Evolutionary conservation across 1,140 invertebrate genomes (phyloP).

Genomic region (Diabrotica virgifera): DNA sequence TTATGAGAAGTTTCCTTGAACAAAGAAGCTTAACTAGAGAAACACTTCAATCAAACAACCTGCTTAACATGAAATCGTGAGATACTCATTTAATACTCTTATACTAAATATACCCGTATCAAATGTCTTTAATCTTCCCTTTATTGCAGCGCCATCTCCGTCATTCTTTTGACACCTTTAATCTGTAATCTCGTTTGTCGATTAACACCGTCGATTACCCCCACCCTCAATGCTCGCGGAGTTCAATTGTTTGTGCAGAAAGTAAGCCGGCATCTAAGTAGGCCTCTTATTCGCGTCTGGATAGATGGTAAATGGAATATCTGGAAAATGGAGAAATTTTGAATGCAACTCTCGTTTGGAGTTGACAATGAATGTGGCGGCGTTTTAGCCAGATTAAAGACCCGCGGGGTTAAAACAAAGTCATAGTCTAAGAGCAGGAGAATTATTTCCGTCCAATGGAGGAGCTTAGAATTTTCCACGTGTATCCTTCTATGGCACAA

Average conservation of each 20-base stretch:
- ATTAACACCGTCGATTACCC: background rate
- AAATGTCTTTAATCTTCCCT: background rate
- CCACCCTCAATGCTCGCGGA: background rate
- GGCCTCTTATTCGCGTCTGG: background rate
- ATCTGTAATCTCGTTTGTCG: background rate
- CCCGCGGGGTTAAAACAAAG: background rate
- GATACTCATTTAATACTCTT: background rate
- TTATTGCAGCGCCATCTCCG: background rate
- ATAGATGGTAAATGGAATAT: background rate
- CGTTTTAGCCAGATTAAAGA: conserved; percentile 2
- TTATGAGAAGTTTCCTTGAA: too few relatives aligned
- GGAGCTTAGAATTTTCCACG: background rate
- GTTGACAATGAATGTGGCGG: background rate
- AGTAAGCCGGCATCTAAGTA: background rate
- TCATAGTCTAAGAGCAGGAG: background rate
- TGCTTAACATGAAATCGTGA: too few relatives aligned
- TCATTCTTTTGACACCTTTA: background rate
- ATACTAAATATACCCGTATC: background rate
- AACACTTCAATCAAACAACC: too few relatives aligned
- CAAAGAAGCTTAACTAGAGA: too few relatives aligned
- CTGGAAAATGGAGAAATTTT: conserved; percentile 3
- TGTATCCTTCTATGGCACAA: too few relatives aligned
- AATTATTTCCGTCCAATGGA: background rate
- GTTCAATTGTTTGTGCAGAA: conserved; percentile 2
- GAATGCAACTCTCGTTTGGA: background rate